phyloP scores from a whole-genome alignment of 2,888 invertebrate species.

The Chelonus formosanus region DNA sequence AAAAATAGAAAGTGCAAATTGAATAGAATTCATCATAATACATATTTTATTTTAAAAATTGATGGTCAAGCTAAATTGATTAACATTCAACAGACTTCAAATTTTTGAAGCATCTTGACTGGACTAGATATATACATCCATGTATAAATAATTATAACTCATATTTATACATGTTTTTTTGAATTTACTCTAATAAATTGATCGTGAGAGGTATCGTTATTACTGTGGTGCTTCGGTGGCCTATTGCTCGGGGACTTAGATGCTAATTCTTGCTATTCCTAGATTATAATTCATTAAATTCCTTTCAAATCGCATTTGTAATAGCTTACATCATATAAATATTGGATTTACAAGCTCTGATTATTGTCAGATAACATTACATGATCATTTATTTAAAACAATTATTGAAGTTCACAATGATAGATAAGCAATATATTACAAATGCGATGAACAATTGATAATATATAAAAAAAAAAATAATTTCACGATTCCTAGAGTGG shows the following conservation, averaged over 20 bases:
- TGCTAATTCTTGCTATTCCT: constrained; percentile 53
- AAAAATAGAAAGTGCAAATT: no score
- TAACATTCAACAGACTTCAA: no score
- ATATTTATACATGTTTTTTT: constrained; percentile 33
- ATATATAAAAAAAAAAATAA: constrained; percentile 3
- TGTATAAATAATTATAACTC: constrained; percentile 36
- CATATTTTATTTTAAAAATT: no score
- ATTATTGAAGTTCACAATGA: not conserved
- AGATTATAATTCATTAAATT: constrained; percentile 42
- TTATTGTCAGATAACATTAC: no score
- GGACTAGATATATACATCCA: constrained; percentile 29
- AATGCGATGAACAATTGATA: constrained; percentile 3
- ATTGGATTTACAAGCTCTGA: no score
- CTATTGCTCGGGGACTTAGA: constrained; percentile 58
- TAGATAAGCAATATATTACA: not conserved
- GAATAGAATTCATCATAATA: no score
- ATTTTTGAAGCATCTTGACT: no score
- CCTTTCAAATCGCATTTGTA: constrained; percentile 49
- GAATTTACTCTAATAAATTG: constrained; percentile 37
- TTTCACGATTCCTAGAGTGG: constrained; percentile 8
- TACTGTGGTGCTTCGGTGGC: constrained; percentile 57
- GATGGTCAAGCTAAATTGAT: no score
- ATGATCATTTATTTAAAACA: not conserved
- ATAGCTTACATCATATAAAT: not conserved
- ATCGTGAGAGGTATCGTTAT: constrained; percentile 55